Evolutionary conservation across 2,797 vertebrate species (phyloP), one percentile per base, ranked within the genome.

Genomic region (Leptatherina wallacei): DNA sequence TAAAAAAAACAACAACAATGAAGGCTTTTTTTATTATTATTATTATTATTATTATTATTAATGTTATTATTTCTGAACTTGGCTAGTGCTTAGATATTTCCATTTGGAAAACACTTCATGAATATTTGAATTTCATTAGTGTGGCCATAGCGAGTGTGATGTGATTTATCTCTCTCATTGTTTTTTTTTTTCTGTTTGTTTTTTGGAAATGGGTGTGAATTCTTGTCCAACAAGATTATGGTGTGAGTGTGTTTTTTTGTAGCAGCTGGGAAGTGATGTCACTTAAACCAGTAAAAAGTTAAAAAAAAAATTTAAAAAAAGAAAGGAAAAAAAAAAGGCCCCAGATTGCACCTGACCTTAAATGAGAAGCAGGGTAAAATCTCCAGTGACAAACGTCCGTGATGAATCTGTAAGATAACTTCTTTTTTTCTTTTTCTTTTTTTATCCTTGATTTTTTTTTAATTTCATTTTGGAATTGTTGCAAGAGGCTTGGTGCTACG

Each of bases 41-140:
- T 56, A 40, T 40, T 27, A 36, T 61, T 56, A 36, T 59, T 58
- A 33, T 60, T 62, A 69, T 78, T 74, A 71, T 77, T 73, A 72
- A 30, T 84, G 73, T 72, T 85, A 76, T 92, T 85, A 80, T 88
- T 87, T 89, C 77, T 85, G 64, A 87, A 78, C 57, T 95, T 97
- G 96, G 96, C 96, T 97, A 96, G 95, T 95, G 95, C 95, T 94
- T 95, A 95, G 94, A 95, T 96, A 95, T 95, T 96, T 96, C 94
- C 92, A 95, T 96, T 96, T 94, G 95, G 95, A 94, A 90, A 84
- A 94, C 94, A 95, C 96, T 96, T 98, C 95, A 96, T 96, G 94
- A 91, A 95, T 97, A 95, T 97, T 93, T 94, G 94, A 95, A 96
- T 95, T 96, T 95, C 94, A 93, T 95, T 96, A 96, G 96, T 95